phyloP scores from a whole-genome alignment of 2,888 invertebrate genomes.

The Philhelius pedissequus region DNA sequence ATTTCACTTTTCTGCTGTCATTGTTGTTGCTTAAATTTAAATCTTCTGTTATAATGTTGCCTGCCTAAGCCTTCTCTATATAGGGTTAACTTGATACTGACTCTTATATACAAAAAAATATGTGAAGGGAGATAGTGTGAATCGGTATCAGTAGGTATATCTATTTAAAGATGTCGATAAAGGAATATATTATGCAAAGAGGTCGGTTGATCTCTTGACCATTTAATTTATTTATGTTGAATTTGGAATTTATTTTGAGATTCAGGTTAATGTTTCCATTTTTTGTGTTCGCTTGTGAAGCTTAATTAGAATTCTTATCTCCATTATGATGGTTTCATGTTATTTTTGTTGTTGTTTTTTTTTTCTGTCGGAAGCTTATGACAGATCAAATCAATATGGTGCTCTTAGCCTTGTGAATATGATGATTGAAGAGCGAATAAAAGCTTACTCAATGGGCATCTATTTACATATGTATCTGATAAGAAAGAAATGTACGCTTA shows the following conservation, averaged over 20 bases:
- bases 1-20: not conserved
- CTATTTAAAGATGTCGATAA: not conserved
- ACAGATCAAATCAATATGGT: conserved; percentile 10
- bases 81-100: conserved; percentile 9
- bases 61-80: no score
- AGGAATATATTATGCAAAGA: conserved; percentile 49
- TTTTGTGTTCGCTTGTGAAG: not conserved
- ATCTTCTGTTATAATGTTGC: not conserved
- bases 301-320: conserved; percentile 48
- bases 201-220: conserved; percentile 21
- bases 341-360: not conserved
- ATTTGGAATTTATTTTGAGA: conserved; percentile 24
- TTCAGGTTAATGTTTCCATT: conserved; percentile 6
- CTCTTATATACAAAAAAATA: no score
- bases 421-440: not conserved
- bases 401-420: no score
- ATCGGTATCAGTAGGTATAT: conserved; percentile 4
- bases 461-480: not conserved
- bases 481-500: not conserved
- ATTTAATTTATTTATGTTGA: conserved; percentile 14
- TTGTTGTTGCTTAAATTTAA: not conserved
- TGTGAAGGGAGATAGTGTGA: conserved; percentile 30
- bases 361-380: conserved; percentile 21
- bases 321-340: not conserved
- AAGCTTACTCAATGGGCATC: not conserved